Base-by-base conservation (phyloP, 2,888 invertebrate genomes). In the Eupithecia dodoneata region DNA sequence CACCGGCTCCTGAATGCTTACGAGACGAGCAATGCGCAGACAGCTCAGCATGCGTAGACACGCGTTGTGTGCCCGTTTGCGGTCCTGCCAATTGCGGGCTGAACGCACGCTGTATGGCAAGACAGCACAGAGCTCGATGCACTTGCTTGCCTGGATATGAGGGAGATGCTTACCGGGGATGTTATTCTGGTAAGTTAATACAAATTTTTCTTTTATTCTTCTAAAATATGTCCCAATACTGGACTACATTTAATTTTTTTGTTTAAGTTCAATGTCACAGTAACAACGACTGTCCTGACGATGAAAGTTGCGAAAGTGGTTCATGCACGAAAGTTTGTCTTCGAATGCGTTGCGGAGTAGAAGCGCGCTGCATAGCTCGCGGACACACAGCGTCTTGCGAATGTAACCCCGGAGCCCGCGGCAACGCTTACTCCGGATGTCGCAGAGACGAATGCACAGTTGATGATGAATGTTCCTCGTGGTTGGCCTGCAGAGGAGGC, bases 201-300 rank as follows among this genome's bases (percentile, higher is more conserved):
- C 2, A 65, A 47, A 18, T 42, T 67, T 18, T 67, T n/a, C 0
- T 44, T 42, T 12, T 12, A 47, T 55, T 30, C 4, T 67, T 42
- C 9, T 63, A 2, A 59, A 9, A 18, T 59, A 9, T 18, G 5
- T 45, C 18, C 70, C 13, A 59, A 76, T 71, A 65, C 55, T 63
- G 72, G 55, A 45, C 30, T 2, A 18, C n/a, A 55, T 55, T 18
- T 18, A 18, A 47, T 76, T 47, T 73, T 73, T 79, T 80, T 80
- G 79, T 93, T 95, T 71, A 90, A 97, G 97, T 98, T 83, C 98
- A 98, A 84, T 99, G 99, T 86, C 96, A 97, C 83, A 96, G 97
- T 71, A 98, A 98, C 88, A 97, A 97, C 74, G 98, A 98, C 82
- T 99, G 99, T 89, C 96, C 98, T 6, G 95, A 97, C 73, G 97